Percentiles rank a stretch among this genome's conserved stretches.
Conservation (phyloP, 2,797 vertebrate genomes). For the Ctenopoma kingsleyae region DNA sequence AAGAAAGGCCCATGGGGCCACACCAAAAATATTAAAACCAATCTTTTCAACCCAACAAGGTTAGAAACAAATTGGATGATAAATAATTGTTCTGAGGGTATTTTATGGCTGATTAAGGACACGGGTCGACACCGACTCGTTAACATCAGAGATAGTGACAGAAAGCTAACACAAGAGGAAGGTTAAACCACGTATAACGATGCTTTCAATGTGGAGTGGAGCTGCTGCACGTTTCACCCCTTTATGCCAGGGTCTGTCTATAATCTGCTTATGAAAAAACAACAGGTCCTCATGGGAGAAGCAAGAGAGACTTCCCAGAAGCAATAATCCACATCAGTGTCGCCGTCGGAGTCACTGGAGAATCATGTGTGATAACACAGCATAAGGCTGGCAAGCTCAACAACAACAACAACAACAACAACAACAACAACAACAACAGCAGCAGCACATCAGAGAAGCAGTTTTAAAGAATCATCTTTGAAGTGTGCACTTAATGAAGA, state of each 20-base stretch:
- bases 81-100: too few relatives aligned
- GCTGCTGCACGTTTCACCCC: slow-evolving; percentile 23
- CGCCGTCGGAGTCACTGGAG: slow-evolving; percentile 51
- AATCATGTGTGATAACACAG: slow-evolving; percentile 50
- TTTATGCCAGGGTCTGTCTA: slow-evolving; percentile 38
- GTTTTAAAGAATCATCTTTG: slow-evolving; percentile 31
- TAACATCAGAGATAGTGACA: too few relatives aligned
- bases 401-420: slow-evolving; percentile 36
- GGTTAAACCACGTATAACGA: slow-evolving; percentile 5
- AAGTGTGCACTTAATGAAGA: slow-evolving; percentile 44
- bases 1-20: too few relatives aligned
- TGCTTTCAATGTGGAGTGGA: slow-evolving; percentile 28
- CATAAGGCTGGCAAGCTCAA: slow-evolving; percentile 32
- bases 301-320: slow-evolving; percentile 49
- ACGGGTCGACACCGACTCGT: too few relatives aligned
- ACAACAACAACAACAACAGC: slow-evolving; percentile 31
- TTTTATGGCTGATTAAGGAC: too few relatives aligned
- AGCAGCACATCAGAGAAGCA: slow-evolving; percentile 21
- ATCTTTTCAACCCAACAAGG: too few relatives aligned
- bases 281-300: slow-evolving; percentile 35
- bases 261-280: slow-evolving; percentile 59
- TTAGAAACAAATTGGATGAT: too few relatives aligned
- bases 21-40: too few relatives aligned
- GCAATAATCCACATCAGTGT: slow-evolving; percentile 65
- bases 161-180: too few relatives aligned